Evolutionary conservation across 2,888 invertebrate species (phyloP).

Genomic region (Ophion obscuratus): DNA sequence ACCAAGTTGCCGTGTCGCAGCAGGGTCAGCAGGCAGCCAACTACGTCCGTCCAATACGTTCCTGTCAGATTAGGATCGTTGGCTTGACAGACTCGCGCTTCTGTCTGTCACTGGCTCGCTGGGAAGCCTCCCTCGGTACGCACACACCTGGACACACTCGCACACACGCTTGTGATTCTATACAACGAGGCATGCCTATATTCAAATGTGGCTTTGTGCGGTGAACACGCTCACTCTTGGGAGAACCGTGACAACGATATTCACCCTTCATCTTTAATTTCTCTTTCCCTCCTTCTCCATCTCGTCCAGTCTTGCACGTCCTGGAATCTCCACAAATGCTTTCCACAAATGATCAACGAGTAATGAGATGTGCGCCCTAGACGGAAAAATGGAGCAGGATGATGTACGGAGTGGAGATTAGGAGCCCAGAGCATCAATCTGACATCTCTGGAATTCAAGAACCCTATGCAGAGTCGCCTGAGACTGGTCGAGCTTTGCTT

Average conservation of each 20-base stretch:
- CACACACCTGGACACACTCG: not conserved
- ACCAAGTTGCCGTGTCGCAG: slow-evolving; percentile 34
- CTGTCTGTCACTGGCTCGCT: slow-evolving; percentile 79
- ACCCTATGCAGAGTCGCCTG: slow-evolving; percentile 27
- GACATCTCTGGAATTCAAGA: slow-evolving; percentile 58
- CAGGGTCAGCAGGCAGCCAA: slow-evolving; percentile 26
- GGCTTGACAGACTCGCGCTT: slow-evolving; percentile 83
- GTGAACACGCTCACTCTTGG: slow-evolving; percentile 49
- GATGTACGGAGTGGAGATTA: slow-evolving; percentile 48
- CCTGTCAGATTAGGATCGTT: slow-evolving; percentile 83
- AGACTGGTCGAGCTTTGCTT: slow-evolving; percentile 60
- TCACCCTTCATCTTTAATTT: slow-evolving; percentile 33
- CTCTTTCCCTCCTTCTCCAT: slow-evolving; percentile 6
- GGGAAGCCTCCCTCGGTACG: slow-evolving; percentile 46
- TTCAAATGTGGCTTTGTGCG: slow-evolving; percentile 34
- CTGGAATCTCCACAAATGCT: slow-evolving; percentile 82
- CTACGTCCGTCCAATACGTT: slow-evolving; percentile 79
- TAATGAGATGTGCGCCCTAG: slow-evolving; percentile 64
- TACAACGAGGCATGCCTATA: slow-evolving; percentile 35
- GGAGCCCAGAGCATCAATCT: slow-evolving; percentile 58
- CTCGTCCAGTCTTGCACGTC: slow-evolving; percentile 75
- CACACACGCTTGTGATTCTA: not conserved
- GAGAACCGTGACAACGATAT: slow-evolving; percentile 62
- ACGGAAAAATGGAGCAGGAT: slow-evolving; percentile 67
- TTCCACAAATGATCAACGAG: slow-evolving; percentile 63